Conservation (phyloP, 2,113 vertebrate genomes). For the Pteropus alecto region DNA sequence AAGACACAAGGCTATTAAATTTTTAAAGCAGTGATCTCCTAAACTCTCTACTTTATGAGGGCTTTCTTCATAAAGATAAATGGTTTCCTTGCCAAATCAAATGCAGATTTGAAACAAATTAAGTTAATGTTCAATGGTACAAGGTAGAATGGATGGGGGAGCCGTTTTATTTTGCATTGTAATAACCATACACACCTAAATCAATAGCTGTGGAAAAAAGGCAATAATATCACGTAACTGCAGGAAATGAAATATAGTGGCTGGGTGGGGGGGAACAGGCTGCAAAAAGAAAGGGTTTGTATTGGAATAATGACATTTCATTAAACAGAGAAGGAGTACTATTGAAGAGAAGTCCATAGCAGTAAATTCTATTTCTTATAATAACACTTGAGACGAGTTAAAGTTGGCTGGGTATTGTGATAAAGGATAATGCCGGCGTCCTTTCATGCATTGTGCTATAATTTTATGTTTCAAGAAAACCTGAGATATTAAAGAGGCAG, state of each 20-base stretch:
- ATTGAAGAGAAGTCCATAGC: conserved; percentile 88
- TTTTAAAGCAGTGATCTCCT: conserved; percentile 90
- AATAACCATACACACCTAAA: conserved; percentile 96
- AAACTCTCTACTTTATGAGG: conserved; percentile 91
- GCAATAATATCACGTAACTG: conserved; percentile 93
- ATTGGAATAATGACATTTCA: conserved; percentile 96
- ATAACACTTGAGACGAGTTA: conserved; percentile 89
- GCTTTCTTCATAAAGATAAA: conserved; percentile 93
- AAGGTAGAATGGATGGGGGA: conserved; percentile 95
- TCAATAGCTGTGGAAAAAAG: conserved; percentile 92
- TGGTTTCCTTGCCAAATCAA: conserved; percentile 94
- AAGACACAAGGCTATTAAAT: conserved; percentile 91
- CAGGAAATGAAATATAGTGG: conserved; percentile 92
- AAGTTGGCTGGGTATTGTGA: conserved; percentile 85
- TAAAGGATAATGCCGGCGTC: conserved; percentile 80
- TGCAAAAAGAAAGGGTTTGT: conserved; percentile 92
- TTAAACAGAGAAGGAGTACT: conserved; percentile 87
- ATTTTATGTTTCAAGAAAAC: conserved; percentile 83
- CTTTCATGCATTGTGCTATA: conserved; percentile 79
- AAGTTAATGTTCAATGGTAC: conserved; percentile 90
- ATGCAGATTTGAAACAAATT: conserved; percentile 94
- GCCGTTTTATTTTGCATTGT: conserved; percentile 93
- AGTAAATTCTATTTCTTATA: conserved; percentile 91
- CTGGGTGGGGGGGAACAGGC: conserved; percentile 79
- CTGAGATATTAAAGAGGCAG: conserved; percentile 82